Evolutionary conservation across 2,797 vertebrate genomes (phyloP).

Genomic region (Melanogrammus aeglefinus): DNA sequence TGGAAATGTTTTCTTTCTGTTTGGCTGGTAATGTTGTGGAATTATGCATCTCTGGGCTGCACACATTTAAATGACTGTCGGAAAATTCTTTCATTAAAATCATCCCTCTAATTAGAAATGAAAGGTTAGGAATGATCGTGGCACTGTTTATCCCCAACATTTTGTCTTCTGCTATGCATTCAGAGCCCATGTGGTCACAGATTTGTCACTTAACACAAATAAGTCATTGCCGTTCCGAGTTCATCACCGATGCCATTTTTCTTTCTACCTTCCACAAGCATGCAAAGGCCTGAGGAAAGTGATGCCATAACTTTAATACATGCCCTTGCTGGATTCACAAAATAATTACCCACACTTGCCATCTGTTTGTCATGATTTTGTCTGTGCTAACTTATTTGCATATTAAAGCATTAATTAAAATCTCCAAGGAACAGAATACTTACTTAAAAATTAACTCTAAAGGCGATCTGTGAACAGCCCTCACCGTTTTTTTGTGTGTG

Average conservation of each 20-base stretch:
- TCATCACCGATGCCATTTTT: slow-evolving; percentile 26
- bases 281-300: slow-evolving; percentile 69
- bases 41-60: slow-evolving; percentile 8
- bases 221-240: slow-evolving; percentile 42
- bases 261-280: slow-evolving; percentile 35
- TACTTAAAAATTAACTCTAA: slow-evolving; percentile 76
- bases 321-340: slow-evolving; percentile 74
- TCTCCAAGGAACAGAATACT: slow-evolving; percentile 80
- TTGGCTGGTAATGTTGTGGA: slow-evolving; percentile 13
- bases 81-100: slow-evolving; percentile 9
- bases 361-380: slow-evolving; percentile 94
- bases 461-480: slow-evolving; percentile 63
- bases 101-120: slow-evolving; percentile 13
- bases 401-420: slow-evolving; percentile 99
- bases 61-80: not conserved
- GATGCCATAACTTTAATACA: slow-evolving; percentile 73
- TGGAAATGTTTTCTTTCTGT: slow-evolving; percentile 4
- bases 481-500: slow-evolving; percentile 67
- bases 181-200: slow-evolving; percentile 34
- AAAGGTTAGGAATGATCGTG: slow-evolving; percentile 21
- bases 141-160: slow-evolving; percentile 20
- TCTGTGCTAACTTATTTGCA: slow-evolving; percentile 92
- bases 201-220: slow-evolving; percentile 41
- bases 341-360: slow-evolving; percentile 95
- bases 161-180: slow-evolving; percentile 19